These are phyloP conservation scores for Chelonoidis abingdonii DNA, from an alignment of 2,113 vertebrate species.

Conservation along the genomic window DNA sequence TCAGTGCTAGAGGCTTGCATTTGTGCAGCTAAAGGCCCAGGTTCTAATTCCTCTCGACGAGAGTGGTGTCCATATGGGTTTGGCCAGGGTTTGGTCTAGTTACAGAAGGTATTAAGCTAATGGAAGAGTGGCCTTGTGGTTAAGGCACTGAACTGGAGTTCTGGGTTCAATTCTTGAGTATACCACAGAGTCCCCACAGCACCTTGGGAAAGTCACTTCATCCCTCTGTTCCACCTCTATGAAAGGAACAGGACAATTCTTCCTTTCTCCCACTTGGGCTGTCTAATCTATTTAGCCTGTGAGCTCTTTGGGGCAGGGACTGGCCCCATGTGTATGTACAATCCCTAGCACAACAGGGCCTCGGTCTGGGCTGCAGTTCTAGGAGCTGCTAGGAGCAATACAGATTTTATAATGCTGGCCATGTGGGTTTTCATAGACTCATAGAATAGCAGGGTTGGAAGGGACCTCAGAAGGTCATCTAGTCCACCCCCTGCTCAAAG, in stretches of 20 bases:
- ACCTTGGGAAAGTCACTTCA: rapidly evolving
- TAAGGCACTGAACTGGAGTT: rapidly evolving
- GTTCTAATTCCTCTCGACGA: not conserved
- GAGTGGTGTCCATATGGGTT: rapidly evolving
- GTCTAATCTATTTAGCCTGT: not conserved
- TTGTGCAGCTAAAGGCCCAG: not conserved
- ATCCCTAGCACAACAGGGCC: not conserved
- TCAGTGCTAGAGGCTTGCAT: not conserved
- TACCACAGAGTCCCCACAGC: not conserved
- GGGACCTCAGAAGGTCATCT: too few relatives aligned
- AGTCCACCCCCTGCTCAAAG: too few relatives aligned
- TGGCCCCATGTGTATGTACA: rapidly evolving
- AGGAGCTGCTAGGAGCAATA: not conserved
- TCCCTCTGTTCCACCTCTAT: rapidly evolving
- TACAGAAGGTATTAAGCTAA: rapidly evolving
- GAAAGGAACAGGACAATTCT: rapidly evolving
- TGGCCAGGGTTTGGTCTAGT: not conserved
- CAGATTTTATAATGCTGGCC: not conserved
- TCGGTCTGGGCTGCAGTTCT: not conserved
- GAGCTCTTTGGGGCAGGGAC: not conserved
- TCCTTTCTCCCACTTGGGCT: not conserved
- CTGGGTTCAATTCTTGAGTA: not conserved
- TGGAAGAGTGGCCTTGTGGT: not conserved
- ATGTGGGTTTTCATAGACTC: not conserved
- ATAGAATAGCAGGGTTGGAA: too few relatives aligned